Percentiles rank a stretch among this genome's conserved stretches.
phyloP scores from a whole-genome alignment of 2,797 vertebrate species.

The Arnoldichthys spilopterus region DNA sequence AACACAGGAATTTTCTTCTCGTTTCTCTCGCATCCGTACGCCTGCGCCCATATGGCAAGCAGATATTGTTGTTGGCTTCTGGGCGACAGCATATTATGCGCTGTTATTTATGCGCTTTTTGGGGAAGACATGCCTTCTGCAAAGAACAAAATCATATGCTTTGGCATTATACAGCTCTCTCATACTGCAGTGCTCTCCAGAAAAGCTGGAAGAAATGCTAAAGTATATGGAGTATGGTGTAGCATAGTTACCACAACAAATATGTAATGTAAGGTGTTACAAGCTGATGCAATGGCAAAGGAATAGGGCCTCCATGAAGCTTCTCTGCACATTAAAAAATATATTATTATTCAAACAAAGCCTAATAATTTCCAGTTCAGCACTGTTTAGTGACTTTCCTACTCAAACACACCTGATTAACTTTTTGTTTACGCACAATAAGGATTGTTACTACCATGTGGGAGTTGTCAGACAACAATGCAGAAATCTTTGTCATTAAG shows the following conservation, averaged over 20 bases:
- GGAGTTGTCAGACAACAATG: too few species aligned
- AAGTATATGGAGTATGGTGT: constrained; percentile 25
- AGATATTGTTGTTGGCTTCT: constrained; percentile 79
- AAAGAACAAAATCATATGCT: constrained; percentile 71
- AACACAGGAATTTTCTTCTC: constrained; percentile 77
- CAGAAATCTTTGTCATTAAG: too few species aligned
- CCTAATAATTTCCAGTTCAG: not conserved
- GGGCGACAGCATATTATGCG: constrained; percentile 67
- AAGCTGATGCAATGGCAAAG: not conserved
- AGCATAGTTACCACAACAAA: constrained; percentile 23
- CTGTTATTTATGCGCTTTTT: constrained; percentile 76
- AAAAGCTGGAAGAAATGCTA: constrained; percentile 3
- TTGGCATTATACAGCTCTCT: constrained; percentile 57
- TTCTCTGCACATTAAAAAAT: not conserved
- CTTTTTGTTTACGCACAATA: too few species aligned
- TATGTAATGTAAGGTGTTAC: not conserved
- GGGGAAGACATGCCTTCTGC: constrained; percentile 62
- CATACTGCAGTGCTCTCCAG: constrained; percentile 17
- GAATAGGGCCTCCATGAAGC: not conserved
- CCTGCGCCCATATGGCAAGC: constrained; percentile 81
- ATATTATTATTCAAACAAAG: not conserved
- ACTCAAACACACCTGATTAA: not conserved
- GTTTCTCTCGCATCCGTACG: constrained; percentile 66
- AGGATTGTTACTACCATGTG: too few species aligned
- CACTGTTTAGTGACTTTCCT: not conserved